These are phyloP conservation scores for Trachelus iudaicus DNA, from an alignment of 2,888 invertebrate species.

Conservation along the genomic window DNA sequence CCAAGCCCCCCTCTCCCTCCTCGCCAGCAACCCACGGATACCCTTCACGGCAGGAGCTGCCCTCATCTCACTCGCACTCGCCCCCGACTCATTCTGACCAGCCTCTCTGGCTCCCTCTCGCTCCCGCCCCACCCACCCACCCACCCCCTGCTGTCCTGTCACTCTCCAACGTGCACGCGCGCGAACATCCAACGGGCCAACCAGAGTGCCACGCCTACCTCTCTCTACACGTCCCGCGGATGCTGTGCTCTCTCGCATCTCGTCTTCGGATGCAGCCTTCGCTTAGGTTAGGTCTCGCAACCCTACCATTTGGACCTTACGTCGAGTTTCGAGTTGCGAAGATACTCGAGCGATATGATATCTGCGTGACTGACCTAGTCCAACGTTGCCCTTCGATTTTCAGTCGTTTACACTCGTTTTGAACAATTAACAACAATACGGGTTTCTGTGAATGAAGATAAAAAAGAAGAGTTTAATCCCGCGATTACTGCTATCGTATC, in stretches of 20 bases:
- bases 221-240: constrained; percentile 35
- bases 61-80: constrained; percentile 19
- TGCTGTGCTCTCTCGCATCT: constrained; percentile 15
- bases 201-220: constrained; percentile 54
- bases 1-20: too few relatives aligned
- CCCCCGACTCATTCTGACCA: not conserved
- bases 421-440: not conserved
- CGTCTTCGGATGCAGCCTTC: not conserved
- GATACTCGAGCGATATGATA: not conserved
- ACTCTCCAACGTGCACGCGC: constrained; percentile 32
- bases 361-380: not conserved
- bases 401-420: not conserved
- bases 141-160: too few relatives aligned
- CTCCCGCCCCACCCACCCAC: too few relatives aligned
- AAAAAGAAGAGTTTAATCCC: not conserved
- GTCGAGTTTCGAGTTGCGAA: not conserved
- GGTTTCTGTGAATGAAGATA: not conserved
- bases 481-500: too few relatives aligned
- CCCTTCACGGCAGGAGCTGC: constrained; percentile 4
- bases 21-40: not conserved
- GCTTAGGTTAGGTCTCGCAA: not conserved
- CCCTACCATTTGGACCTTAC: not conserved
- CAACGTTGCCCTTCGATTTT: not conserved
- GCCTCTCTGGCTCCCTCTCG: constrained; percentile 12
- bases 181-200: constrained; percentile 43